Base-by-base conservation (phyloP, 2,113 vertebrate species). In the Phainopepla nitens region DNA sequence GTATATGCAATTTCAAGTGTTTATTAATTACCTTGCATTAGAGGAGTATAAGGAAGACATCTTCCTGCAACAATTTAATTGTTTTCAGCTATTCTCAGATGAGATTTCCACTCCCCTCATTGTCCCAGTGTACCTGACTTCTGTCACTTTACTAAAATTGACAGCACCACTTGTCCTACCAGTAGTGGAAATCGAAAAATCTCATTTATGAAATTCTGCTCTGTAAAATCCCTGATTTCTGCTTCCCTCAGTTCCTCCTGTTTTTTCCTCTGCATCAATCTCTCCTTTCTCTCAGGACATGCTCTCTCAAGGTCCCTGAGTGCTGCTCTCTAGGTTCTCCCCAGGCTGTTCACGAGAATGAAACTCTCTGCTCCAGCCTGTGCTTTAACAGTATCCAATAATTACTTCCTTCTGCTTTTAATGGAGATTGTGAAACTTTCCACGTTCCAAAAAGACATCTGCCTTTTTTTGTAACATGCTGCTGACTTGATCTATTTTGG, bases 401-500 rank as follows among this genome's bases (percentile, higher is more conserved):
- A 78, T 84, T 58, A 87, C n/a, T 71, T 49, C 66, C 45, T 65
- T 83, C 76, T 77, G n/a, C 35, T 89, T 78, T 70, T 83, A 89
- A 86, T 7, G 11, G 25, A 72, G 41, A 76, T 18, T 54, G 36
- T 36, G 36, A 73, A 91, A 61, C 64, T 45, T 80, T 12, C 29
- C 35, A 24, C 0, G 21, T 56, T 73, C 77, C 47, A 89, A 72
- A 73, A 86, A 87, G 62, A 65, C 50, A 94, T 54, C 65, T 91
- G 87, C 73, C 77, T 93, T 93, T 81, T 72, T 83, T 75, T 39
- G 64, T 51, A 93, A 47, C 60, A 51, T 0, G 3, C 72, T 93
- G 72, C 58, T 91, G 54, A 83, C 61, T 81, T 49, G n/a, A 76
- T 83, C 64, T 83, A 41, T 73, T 96, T 83, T 72, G 23, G 58